Evolutionary conservation across 2,888 invertebrate species (phyloP), one percentile per base, ranked within the genome.

Genomic region (Beris chalybata): DNA sequence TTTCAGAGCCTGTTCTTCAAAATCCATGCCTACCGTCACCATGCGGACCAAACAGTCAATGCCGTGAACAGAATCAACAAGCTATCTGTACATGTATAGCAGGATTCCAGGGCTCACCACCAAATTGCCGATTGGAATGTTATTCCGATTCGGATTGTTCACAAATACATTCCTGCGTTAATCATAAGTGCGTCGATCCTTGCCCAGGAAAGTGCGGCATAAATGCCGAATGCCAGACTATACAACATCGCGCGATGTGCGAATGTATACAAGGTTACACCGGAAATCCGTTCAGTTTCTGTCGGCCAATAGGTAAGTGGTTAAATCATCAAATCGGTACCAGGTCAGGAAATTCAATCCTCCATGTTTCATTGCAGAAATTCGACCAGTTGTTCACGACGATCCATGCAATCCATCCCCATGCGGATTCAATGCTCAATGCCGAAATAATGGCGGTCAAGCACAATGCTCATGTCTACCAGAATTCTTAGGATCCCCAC

Each of bases 161-260:
- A 6, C 86, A 85, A 71, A 84, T 85, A 68, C 81, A 85, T 71
- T 87, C 89, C 7, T 91, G 91, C 76, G 85, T 89, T 67, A 87
- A 86, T 74, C 85, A 86, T 71, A 89, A 88, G 81, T 91, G 91
- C 75, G 83, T 85, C 76, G 88, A 91, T 78, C 90, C 91, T 47
- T 91, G 91, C 72, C 86, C 87, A 5, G 89, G 90, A 50, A 86
- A 88, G 52, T 92, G 91, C 75, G 91, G 90, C 15, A 76, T 85
- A 15, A 85, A 86, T 73, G 89, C 91, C 4, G 75, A 85, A 55
- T 92, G 91, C 74, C 85, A 86, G 77, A 87, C 89, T 1, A 84
- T 90, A n/a, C 90, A 91, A 74, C 92, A 92, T 76, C 87, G 87
- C 70, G 91, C 92, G 0, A 87, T 90, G 70, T 93, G 92, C 76